Percentiles rank a stretch among this genome's conserved stretches.
Evolutionary conservation across 1,140 invertebrate genomes (phyloP).

Genomic region (Penaeus chinensis): DNA sequence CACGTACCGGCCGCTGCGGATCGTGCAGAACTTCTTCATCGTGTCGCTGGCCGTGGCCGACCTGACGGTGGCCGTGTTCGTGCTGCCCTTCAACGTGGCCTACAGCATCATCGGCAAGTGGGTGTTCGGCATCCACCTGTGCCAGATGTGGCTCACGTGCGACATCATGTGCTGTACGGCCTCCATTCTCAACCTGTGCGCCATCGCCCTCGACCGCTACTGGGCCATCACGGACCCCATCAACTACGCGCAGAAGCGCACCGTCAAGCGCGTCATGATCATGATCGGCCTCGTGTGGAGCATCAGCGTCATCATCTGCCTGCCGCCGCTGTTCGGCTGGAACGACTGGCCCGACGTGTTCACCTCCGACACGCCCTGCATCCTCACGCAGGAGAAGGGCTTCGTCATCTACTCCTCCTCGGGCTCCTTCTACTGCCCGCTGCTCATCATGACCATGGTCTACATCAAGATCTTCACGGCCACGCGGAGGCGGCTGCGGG

Average conservation of each 20-base stretch:
- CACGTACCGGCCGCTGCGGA: constrained; percentile 92
- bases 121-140: constrained; percentile 90
- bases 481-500: constrained; percentile 81
- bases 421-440: constrained; percentile 95
- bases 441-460: constrained; percentile 94
- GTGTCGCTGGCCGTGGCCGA: constrained; percentile 96
- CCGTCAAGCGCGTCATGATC: constrained; percentile 86
- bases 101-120: constrained; percentile 89
- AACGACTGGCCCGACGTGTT: constrained; percentile 94
- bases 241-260: constrained; percentile 95
- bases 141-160: constrained; percentile 96
- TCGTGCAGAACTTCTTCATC: constrained; percentile 98
- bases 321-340: constrained; percentile 96
- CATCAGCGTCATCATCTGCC: constrained; percentile 83
- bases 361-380: constrained; percentile 77
- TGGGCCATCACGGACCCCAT: constrained; percentile 98
- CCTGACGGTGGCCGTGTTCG: constrained; percentile 91
- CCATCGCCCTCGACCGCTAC: constrained; percentile 94
- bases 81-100: constrained; percentile 95
- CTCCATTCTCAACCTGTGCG: constrained; percentile 95
- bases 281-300: constrained; percentile 94
- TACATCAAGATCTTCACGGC: constrained; percentile 95
- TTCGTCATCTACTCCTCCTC: constrained; percentile 95
- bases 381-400: constrained; percentile 84
- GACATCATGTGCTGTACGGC: constrained; percentile 97